Evolutionary conservation across 2,113 vertebrate species (phyloP).

Genomic region (Xenopus laevis): DNA sequence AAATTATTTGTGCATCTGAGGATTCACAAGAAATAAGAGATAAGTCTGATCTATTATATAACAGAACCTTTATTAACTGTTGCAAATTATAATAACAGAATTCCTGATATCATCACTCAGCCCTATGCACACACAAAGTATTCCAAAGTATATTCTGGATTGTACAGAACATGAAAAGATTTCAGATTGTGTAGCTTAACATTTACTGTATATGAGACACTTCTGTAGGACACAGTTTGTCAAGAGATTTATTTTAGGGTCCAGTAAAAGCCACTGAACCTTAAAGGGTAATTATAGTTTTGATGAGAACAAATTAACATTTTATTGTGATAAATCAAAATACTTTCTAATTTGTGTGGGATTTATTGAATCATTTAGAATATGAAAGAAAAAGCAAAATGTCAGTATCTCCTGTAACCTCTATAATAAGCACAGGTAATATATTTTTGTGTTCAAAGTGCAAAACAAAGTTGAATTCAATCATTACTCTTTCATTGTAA

Average conservation of each 20-base stretch:
- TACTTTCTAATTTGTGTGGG: slow-evolving; percentile 40
- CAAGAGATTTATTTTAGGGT: slow-evolving; percentile 71
- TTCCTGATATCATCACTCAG: slow-evolving; percentile 54
- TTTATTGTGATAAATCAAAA: slow-evolving; percentile 36
- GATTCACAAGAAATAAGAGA: background rate
- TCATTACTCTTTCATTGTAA: too few species aligned
- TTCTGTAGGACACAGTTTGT: slow-evolving; percentile 71
- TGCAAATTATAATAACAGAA: slow-evolving; percentile 48
- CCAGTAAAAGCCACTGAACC: slow-evolving; percentile 72
- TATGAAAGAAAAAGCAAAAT: too few species aligned
- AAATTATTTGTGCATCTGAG: background rate
- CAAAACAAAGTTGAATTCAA: too few species aligned
- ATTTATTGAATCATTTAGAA: background rate
- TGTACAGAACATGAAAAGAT: too few species aligned
- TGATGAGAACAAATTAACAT: slow-evolving; percentile 66
- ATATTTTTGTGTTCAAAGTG: too few species aligned
- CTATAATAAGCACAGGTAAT: too few species aligned
- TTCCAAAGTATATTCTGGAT: too few species aligned
- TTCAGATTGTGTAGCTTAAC: slow-evolving; percentile 67
- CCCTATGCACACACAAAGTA: slow-evolving; percentile 41
- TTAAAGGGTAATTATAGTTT: slow-evolving; percentile 76
- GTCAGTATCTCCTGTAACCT: too few species aligned
- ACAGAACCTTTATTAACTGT: slow-evolving; percentile 48
- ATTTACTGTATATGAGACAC: slow-evolving; percentile 65
- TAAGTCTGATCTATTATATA: slow-evolving; percentile 17